Evolutionary conservation across 2,888 invertebrate genomes (phyloP).

Genomic region (Hyposoter dolosus): DNA sequence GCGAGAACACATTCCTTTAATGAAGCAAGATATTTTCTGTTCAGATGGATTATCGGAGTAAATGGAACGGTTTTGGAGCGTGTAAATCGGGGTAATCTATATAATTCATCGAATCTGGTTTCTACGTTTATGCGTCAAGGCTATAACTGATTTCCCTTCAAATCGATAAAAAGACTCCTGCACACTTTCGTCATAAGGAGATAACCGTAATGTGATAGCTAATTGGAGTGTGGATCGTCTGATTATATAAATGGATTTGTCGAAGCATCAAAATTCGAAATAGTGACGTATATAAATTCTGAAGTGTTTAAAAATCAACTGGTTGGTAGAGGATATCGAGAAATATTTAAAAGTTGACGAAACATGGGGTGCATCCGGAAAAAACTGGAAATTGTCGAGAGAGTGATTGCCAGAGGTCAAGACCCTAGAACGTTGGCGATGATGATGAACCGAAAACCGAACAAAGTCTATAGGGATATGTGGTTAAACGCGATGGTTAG

Average conservation of each 20-base stretch:
- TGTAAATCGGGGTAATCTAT: neutral
- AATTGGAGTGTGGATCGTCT: neutral
- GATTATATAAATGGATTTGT: neutral
- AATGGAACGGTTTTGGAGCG: neutral
- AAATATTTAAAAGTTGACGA: neutral
- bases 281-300: neutral
- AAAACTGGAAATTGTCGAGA: constrained; percentile 3
- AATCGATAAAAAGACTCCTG: neutral
- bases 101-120: neutral
- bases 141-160: neutral
- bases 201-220: neutral
- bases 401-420: constrained; percentile 5
- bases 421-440: constrained; percentile 14
- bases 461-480: constrained; percentile 16
- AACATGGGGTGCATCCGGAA: neutral
- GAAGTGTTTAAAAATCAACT: neutral
- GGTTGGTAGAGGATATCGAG: neutral
- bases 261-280: neutral
- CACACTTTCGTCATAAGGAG: neutral
- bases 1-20: neutral
- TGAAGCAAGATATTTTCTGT: neutral
- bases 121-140: neutral
- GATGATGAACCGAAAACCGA: constrained; percentile 8
- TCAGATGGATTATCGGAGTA: neutral
- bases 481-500: constrained; percentile 32